phyloP scores from a whole-genome alignment of 2,888 invertebrate species.

The Byasa hedistus region DNA sequence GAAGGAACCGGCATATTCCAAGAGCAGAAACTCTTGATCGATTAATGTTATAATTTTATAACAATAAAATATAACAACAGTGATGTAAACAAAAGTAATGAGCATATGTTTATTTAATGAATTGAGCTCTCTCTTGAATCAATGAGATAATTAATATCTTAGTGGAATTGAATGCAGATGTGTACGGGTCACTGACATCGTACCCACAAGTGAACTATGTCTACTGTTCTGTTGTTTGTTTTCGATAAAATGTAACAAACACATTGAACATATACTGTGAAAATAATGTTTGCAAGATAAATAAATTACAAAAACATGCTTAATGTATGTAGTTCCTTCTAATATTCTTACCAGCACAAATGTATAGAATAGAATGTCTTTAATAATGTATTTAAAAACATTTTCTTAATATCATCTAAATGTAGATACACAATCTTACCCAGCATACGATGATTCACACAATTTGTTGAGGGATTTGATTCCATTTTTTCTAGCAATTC shows the following conservation, averaged over 20 bases:
- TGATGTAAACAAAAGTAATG: not conserved
- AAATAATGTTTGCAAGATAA: not conserved
- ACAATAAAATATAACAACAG: not conserved
- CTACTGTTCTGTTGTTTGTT: not conserved
- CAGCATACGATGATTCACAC: too few relatives aligned
- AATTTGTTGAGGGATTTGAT: too few relatives aligned
- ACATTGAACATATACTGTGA: not conserved
- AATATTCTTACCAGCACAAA: too few relatives aligned
- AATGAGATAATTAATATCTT: constrained; percentile 2
- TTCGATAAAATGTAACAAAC: constrained; percentile 2
- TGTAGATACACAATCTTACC: too few relatives aligned
- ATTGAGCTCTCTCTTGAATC: not conserved
- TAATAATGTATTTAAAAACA: too few relatives aligned
- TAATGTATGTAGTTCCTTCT: not conserved
- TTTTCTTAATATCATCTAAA: too few relatives aligned
- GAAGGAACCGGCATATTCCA: too few relatives aligned
- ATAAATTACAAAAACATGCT: not conserved
- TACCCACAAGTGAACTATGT: not conserved
- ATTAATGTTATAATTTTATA: too few relatives aligned
- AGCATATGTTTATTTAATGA: not conserved
- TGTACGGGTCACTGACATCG: not conserved
- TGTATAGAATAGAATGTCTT: too few relatives aligned
- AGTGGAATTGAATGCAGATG: not conserved
- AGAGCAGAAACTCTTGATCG: too few relatives aligned
- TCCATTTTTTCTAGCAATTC: not conserved